These are phyloP conservation scores for Acromyrmex charruanus DNA, from an alignment of 1,140 invertebrate species.

Conservation along the genomic window DNA sequence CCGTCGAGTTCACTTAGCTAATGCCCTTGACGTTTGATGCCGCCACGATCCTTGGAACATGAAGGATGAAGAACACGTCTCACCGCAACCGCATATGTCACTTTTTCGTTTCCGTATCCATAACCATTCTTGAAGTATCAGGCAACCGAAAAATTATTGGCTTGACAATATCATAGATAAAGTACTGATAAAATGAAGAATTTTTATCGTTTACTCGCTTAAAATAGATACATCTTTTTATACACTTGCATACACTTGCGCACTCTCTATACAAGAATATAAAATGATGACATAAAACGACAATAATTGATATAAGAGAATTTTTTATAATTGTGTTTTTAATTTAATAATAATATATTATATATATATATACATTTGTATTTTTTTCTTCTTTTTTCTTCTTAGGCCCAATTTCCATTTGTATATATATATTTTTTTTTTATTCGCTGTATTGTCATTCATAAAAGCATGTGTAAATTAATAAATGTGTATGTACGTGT, in stretches of 20 bases:
- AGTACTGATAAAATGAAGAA: not conserved
- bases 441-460: not conserved
- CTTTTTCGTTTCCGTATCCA: slow-evolving; percentile 12
- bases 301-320: not conserved
- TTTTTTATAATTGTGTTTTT: not conserved
- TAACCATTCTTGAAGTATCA: not conserved
- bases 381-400: not conserved
- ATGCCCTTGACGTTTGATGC: slow-evolving; percentile 43
- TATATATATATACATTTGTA: not conserved
- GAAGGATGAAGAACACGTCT: not conserved
- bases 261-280: too few species aligned
- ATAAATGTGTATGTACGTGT: not conserved
- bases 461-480: not conserved
- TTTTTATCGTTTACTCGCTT: not conserved
- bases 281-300: too few species aligned
- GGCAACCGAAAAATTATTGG: not conserved
- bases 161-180: not conserved
- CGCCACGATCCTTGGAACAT: slow-evolving; percentile 26
- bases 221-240: not conserved
- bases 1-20: slow-evolving; percentile 47
- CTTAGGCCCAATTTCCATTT: not conserved
- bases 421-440: not conserved
- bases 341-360: not conserved
- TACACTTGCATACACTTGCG: not conserved
- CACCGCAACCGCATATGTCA: not conserved